Conservation (phyloP, 2,113 vertebrate species). For the Sebastes schlegelii region DNA sequence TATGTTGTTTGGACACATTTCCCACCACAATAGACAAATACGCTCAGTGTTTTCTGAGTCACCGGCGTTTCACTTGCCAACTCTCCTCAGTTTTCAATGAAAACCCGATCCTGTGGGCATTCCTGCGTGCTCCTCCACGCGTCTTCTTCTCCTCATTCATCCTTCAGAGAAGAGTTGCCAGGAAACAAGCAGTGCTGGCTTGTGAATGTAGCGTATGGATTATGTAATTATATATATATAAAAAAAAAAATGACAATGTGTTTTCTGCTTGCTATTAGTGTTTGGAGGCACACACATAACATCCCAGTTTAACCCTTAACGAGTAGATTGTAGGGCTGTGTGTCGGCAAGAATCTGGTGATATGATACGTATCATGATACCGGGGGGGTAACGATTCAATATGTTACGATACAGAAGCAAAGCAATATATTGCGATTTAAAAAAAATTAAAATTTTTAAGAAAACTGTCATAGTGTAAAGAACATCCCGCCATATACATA, state of each 20-base stretch:
- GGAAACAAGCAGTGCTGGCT: constrained; percentile 46
- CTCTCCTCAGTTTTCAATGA: constrained; percentile 34
- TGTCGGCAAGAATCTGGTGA: too few species aligned
- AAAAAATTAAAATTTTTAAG: too few species aligned
- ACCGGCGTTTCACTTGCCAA: neutral
- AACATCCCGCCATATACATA: too few species aligned
- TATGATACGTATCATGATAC: too few species aligned
- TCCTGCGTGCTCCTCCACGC: constrained; percentile 7
- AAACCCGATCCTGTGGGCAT: constrained; percentile 27
- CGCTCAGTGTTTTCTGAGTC: constrained; percentile 11
- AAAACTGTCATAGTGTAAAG: too few species aligned
- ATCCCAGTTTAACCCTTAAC: neutral
- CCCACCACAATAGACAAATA: neutral
- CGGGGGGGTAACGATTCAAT: too few species aligned
- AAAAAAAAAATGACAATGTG: constrained; percentile 10
- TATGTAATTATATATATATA: constrained; percentile 20
- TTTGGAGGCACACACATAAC: neutral
- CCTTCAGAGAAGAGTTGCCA: constrained; percentile 52
- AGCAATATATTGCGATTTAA: too few species aligned
- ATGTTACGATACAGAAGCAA: too few species aligned
- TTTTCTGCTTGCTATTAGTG: neutral
- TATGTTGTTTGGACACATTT: neutral
- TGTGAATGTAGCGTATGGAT: constrained; percentile 37
- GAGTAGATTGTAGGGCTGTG: too few species aligned
- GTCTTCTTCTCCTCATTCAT: constrained; percentile 56